phyloP scores from a whole-genome alignment of 2,888 invertebrate species.

The Hirtodrosophila trivittata region DNA sequence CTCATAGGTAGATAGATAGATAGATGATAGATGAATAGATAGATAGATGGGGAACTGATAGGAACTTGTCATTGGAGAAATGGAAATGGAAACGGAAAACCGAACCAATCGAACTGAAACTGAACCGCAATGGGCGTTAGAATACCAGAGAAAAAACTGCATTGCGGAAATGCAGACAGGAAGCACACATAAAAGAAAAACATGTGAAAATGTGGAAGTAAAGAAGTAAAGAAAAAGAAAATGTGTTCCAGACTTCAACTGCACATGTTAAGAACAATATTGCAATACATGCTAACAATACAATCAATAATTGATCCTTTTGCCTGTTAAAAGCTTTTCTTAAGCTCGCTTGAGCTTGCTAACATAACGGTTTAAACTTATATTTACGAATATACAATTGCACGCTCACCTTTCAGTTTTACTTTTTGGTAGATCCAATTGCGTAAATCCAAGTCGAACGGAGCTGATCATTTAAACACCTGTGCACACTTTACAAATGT shows the following conservation, averaged over 20 bases:
- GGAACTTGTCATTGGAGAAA: constrained; percentile 23
- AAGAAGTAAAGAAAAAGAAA: constrained; percentile 7
- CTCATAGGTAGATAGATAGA: constrained; percentile 3
- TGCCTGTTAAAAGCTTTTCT: too few relatives aligned
- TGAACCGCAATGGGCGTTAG: constrained; percentile 23
- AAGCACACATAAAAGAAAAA: constrained; percentile 14
- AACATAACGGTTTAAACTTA: too few relatives aligned
- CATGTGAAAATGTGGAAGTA: constrained; percentile 11
- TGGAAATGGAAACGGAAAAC: constrained; percentile 31
- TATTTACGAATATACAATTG: background rate
- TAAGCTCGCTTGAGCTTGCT: too few relatives aligned
- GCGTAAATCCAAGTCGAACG: constrained; percentile 26
- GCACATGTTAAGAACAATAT: too few relatives aligned
- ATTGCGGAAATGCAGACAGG: constrained; percentile 18
- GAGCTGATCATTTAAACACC: constrained; percentile 14
- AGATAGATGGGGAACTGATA: background rate
- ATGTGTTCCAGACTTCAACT: background rate
- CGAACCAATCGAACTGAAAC: constrained; percentile 34
- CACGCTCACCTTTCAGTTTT: constrained; percentile 31
- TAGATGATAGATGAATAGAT: background rate
- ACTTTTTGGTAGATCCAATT: constrained; percentile 3
- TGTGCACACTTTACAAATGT: constrained; percentile 24
- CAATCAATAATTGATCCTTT: too few relatives aligned
- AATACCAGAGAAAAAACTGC: background rate
- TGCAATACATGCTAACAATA: background rate